Conservation (phyloP, 2,888 invertebrate genomes). For the Cosmia trapezina region DNA sequence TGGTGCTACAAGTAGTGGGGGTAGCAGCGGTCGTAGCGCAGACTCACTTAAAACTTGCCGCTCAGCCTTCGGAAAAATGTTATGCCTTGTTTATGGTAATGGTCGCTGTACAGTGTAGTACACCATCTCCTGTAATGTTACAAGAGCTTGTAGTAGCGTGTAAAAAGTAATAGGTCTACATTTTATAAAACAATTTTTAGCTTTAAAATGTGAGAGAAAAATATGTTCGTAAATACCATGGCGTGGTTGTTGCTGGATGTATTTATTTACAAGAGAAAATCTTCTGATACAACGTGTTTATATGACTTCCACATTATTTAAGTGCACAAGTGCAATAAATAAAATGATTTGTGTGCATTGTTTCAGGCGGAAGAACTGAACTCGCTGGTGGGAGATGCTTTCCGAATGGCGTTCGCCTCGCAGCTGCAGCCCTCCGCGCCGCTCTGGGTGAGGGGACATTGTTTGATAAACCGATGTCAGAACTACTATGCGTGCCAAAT, state of each 20-base stretch:
- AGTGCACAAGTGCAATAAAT: neutral
- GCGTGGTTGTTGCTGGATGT: neutral
- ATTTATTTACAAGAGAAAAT: neutral
- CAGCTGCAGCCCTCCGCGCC: conserved; percentile 95
- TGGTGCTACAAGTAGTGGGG: conserved; percentile 31
- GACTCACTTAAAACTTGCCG: conserved; percentile 64
- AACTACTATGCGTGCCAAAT: no score
- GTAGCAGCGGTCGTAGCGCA: conserved; percentile 42
- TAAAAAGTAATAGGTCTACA: conserved; percentile 15
- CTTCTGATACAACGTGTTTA: neutral
- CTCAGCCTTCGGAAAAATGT: conserved; percentile 55
- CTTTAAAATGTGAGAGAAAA: neutral
- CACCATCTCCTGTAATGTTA: conserved; percentile 20
- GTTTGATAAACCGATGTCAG: neutral
- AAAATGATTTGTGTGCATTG: conserved; percentile 53
- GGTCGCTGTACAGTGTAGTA: conserved; percentile 30
- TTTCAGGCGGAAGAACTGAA: conserved; percentile 96
- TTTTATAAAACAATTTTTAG: conserved; percentile 12
- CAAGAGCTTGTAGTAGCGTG: conserved; percentile 15
- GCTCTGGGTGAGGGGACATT: conserved; percentile 87
- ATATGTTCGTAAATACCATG: neutral
- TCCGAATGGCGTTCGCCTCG: conserved; percentile 97
- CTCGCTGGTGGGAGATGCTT: conserved; percentile 96
- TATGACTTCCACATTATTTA: neutral
- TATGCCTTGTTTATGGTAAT: conserved; percentile 55